Percentiles rank a stretch among this genome's conserved stretches.
These are phyloP conservation scores for Pegea sp. DNA, from an alignment of 23 tunicate species.

Conservation along the genomic window DNA sequence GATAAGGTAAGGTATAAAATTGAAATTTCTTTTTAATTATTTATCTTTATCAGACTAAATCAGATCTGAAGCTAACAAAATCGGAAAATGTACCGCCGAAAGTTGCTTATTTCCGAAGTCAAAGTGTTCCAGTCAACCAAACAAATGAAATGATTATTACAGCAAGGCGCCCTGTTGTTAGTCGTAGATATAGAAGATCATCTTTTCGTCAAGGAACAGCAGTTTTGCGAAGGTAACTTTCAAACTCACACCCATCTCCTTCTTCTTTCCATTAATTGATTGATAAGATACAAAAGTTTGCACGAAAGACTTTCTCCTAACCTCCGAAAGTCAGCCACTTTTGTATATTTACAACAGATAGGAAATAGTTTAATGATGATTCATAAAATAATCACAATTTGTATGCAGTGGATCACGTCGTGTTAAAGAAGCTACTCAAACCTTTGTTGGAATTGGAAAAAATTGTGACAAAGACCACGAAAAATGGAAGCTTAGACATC, in stretches of 20 bases:
- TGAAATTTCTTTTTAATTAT: too few species aligned
- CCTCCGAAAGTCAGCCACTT: too few species aligned
- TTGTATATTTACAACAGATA: too few species aligned
- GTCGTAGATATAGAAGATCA: too few species aligned
- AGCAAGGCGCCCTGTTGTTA: constrained; percentile 5
- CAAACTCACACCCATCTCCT: neutral
- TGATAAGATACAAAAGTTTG: neutral
- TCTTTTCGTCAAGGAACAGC: neutral
- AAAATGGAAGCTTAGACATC: constrained; percentile 58
- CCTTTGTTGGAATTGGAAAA: constrained; percentile 80
- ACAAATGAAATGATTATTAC: constrained; percentile 3
- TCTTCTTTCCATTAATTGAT: neutral
- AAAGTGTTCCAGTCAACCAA: constrained; percentile 15
- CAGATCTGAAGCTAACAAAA: too few species aligned
- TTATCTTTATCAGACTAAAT: too few species aligned
- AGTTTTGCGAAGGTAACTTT: neutral
- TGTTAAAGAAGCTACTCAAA: constrained; percentile 66
- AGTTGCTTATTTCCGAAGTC: constrained; percentile 17
- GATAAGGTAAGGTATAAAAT: too few species aligned
- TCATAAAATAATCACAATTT: too few species aligned
- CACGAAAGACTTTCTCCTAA: too few species aligned
- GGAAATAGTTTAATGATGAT: too few species aligned
- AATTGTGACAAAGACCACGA: constrained; percentile 61
- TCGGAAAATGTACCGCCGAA: too few species aligned
- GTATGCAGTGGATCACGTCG: constrained; percentile 53